Evolutionary conservation across 2,888 invertebrate genomes (phyloP).

Genomic region (Julus scandinavius): DNA sequence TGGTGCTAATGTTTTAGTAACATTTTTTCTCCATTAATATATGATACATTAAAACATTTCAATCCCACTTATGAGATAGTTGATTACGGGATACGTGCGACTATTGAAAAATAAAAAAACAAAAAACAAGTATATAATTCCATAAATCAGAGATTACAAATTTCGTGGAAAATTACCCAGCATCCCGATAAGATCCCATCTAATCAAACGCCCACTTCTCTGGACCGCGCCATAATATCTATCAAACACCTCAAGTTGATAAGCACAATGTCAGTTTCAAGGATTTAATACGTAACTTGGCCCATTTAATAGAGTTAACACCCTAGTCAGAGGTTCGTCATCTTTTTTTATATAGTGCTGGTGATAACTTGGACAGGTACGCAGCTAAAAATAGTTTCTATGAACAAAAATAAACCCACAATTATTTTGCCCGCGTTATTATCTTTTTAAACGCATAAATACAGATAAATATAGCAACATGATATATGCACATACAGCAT

Average conservation of each 20-base stretch:
- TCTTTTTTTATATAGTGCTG: background rate
- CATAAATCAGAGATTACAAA: background rate
- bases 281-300: background rate
- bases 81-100: background rate
- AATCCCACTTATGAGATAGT: background rate
- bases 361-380: conserved; percentile 14
- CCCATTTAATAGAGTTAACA: background rate
- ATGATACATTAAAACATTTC: too few species aligned
- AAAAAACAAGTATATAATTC: background rate
- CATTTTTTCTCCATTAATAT: too few species aligned
- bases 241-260: background rate
- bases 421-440: background rate
- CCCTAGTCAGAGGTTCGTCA: background rate
- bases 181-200: background rate
- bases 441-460: background rate
- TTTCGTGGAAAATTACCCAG: background rate
- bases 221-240: background rate
- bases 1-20: too few species aligned
- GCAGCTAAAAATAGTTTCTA: background rate
- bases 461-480: background rate
- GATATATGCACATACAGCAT: background rate
- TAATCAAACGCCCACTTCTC: conserved; percentile 5
- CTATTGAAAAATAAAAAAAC: background rate
- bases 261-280: conserved; percentile 1
- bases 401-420: background rate